Conservation (phyloP, 2,797 vertebrate species). For the Kryptopterus vitreolus region DNA sequence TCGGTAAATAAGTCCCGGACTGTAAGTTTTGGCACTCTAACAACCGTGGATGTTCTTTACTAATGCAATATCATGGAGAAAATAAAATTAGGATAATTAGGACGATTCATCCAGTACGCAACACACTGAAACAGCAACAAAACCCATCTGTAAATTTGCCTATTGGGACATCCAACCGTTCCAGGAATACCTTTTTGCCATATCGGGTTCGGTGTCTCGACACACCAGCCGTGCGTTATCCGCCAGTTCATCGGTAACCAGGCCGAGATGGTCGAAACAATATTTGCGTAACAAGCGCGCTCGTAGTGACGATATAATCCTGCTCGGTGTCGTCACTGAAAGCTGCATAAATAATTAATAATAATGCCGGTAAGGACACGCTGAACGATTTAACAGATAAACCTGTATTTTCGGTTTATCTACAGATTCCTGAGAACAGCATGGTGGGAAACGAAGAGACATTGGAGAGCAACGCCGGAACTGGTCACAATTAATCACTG, state of each 20-base stretch:
- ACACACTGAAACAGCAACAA: not conserved
- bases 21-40: not conserved
- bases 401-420: not conserved
- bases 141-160: not conserved
- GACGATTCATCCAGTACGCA: not conserved
- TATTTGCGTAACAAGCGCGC: not conserved
- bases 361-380: not conserved
- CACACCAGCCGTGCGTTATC: too few relatives aligned
- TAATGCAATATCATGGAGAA: not conserved
- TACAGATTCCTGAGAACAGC: not conserved
- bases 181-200: not conserved
- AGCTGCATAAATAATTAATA: not conserved
- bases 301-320: not conserved
- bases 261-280: too few relatives aligned
- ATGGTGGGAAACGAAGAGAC: too few relatives aligned
- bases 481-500: too few relatives aligned
- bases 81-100: too few relatives aligned
- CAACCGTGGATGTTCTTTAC: not conserved
- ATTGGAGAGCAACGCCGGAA: too few relatives aligned
- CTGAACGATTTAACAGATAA: not conserved
- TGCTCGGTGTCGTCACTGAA: not conserved
- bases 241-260: too few relatives aligned
- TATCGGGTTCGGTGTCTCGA: not conserved
- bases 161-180: not conserved
- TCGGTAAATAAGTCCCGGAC: too few relatives aligned